Conservation (phyloP, 2,888 invertebrate species). For the Mylabris sibirica region DNA sequence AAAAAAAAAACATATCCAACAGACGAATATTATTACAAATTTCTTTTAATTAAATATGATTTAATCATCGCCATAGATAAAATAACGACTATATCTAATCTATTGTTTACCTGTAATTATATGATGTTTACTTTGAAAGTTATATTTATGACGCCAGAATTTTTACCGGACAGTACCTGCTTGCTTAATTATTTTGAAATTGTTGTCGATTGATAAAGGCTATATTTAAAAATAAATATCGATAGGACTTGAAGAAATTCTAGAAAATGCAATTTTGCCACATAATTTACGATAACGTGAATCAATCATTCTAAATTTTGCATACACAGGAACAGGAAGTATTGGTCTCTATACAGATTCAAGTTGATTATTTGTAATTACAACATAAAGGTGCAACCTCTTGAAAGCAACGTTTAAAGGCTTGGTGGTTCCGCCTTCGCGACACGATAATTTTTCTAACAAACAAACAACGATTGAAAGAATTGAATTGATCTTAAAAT, state of each 20-base stretch:
- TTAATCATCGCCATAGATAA: neutral
- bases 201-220: neutral
- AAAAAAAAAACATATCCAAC: neutral
- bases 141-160: constrained; percentile 10
- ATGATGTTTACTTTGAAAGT: neutral
- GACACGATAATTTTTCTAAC: constrained; percentile 6
- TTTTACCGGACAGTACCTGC: neutral
- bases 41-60: neutral
- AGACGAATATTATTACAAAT: neutral
- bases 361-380: constrained; percentile 5
- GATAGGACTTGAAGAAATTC: neutral
- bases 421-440: constrained; percentile 4
- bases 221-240: neutral
- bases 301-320: neutral
- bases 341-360: neutral
- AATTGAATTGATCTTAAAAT: constrained; percentile 13
- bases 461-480: constrained; percentile 2
- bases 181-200: constrained; percentile 3
- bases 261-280: neutral
- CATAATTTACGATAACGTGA: neutral
- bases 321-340: neutral
- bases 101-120: constrained; percentile 10
- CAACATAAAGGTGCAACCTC: constrained; percentile 7
- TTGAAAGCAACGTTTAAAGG: neutral
- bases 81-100: neutral